A percentile compares a stretch with the other conserved stretches of the same genome.
Evolutionary conservation across 1,140 invertebrate species (phyloP).

Genomic region (Pogonomyrmex californicus): DNA sequence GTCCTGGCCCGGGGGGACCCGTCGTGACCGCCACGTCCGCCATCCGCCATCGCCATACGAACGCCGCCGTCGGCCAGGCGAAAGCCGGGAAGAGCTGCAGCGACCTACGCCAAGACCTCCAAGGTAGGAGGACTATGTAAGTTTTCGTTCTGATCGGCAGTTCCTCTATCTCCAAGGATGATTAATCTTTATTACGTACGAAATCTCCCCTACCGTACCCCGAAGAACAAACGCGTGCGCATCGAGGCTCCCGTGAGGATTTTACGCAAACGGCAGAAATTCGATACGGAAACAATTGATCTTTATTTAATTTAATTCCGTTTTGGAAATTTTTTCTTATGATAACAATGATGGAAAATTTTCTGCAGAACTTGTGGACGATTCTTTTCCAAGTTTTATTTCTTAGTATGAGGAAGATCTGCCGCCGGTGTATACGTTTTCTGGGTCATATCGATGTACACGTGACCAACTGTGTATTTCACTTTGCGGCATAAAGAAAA

Average conservation of each 20-base stretch:
- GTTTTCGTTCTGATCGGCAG: constrained; percentile 87
- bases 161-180: constrained; percentile 66
- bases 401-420: background rate
- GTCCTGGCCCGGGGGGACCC: constrained; percentile 88
- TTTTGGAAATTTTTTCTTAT: background rate
- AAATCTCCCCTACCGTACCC: background rate
- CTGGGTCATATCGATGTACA: constrained; percentile 1
- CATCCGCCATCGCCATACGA: constrained; percentile 81
- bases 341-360: background rate
- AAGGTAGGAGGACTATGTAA: constrained; percentile 94
- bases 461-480: constrained; percentile 18
- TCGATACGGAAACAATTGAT: background rate
- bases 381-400: background rate
- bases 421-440: constrained; percentile 7
- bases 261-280: background rate
- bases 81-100: constrained; percentile 89
- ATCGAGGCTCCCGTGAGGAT: background rate
- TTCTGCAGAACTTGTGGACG: background rate
- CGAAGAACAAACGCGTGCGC: constrained; percentile 23
- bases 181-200: constrained; percentile 39
- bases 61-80: constrained; percentile 85
- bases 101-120: constrained; percentile 89
- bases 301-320: background rate
- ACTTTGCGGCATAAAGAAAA: constrained; percentile 20
- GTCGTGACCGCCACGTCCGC: constrained; percentile 87